Percentiles rank a stretch among this genome's conserved stretches.
These are phyloP conservation scores for Campodea augens DNA, from an alignment of 1,140 invertebrate genomes.

Conservation along the genomic window DNA sequence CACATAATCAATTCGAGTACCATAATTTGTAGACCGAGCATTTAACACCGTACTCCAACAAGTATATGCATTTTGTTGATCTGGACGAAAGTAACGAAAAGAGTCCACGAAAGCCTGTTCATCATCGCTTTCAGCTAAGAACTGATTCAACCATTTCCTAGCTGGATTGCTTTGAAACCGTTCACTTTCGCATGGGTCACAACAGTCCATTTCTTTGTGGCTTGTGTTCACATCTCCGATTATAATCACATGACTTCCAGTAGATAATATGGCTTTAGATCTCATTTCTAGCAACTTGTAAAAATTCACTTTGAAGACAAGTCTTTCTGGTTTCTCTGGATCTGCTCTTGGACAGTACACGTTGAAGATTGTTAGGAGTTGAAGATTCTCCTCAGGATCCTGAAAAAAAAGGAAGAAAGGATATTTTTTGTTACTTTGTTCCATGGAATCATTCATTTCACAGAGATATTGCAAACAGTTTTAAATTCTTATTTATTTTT, in stretches of 20 bases:
- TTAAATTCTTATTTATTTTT: no score
- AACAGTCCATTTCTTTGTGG: slow-evolving; percentile 28
- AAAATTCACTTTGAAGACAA: slow-evolving; percentile 30
- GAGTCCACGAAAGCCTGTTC: slow-evolving; percentile 27
- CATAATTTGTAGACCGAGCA: slow-evolving; percentile 34
- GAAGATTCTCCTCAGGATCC: slow-evolving; percentile 13
- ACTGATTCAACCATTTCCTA: slow-evolving; percentile 24
- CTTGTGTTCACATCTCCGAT: slow-evolving; percentile 34
- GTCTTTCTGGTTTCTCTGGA: slow-evolving; percentile 25
- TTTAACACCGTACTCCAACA: slow-evolving; percentile 32
- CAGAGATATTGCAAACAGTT: no score
- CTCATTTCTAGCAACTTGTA: slow-evolving; percentile 27
- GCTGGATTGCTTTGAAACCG: slow-evolving; percentile 20
- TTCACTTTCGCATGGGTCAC: slow-evolving; percentile 24
- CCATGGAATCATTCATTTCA: neutral
- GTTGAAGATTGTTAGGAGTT: slow-evolving; percentile 29
- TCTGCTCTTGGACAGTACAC: slow-evolving; percentile 34
- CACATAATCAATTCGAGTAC: slow-evolving; percentile 35
- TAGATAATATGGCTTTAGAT: slow-evolving; percentile 23
- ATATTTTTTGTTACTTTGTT: neutral
- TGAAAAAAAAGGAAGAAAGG: no score
- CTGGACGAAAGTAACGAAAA: slow-evolving; percentile 31
- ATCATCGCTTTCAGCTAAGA: slow-evolving; percentile 15
- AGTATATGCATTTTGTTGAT: slow-evolving; percentile 26
- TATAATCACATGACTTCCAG: slow-evolving; percentile 30